Conservation (phyloP, 2,888 invertebrate genomes). For the Tipula vernalis region DNA sequence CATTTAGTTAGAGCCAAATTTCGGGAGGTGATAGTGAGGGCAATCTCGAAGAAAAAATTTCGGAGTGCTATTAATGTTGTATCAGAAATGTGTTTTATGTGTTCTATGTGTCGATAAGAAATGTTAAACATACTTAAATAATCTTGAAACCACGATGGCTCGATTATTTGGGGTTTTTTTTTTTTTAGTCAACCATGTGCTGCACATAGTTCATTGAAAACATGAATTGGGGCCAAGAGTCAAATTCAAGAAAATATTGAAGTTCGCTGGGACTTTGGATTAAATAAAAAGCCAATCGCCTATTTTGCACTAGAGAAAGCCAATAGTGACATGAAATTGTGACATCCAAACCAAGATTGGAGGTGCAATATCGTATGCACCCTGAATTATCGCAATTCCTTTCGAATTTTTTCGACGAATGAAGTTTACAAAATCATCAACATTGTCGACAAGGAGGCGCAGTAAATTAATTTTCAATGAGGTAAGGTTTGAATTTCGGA, state of each 20-base stretch:
- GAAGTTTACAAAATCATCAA: slow-evolving; percentile 48
- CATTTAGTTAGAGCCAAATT: slow-evolving; percentile 98
- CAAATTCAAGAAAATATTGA: slow-evolving; percentile 97
- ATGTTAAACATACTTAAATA: not conserved
- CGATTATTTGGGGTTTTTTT: not conserved
- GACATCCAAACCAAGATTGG: no score
- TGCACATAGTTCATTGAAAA: slow-evolving; percentile 90
- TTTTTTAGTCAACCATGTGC: slow-evolving; percentile 78
- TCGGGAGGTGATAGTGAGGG: slow-evolving; percentile 97
- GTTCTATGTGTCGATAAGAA: slow-evolving; percentile 77
- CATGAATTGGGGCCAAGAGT: slow-evolving; percentile 98
- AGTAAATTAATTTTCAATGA: no score
- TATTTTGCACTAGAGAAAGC: slow-evolving; percentile 96
- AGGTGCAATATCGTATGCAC: slow-evolving; percentile 99
- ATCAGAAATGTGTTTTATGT: slow-evolving; percentile 92
- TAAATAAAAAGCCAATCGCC: slow-evolving; percentile 96
- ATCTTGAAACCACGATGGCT: not conserved
- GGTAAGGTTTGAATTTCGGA: no score
- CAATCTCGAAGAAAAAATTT: slow-evolving; percentile 90
- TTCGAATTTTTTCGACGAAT: slow-evolving; percentile 98
- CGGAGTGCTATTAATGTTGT: slow-evolving; percentile 98
- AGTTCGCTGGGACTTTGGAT: slow-evolving; percentile 96
- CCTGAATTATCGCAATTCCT: slow-evolving; percentile 95
- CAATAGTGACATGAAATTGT: slow-evolving; percentile 96
- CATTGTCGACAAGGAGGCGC: no score